Base-by-base conservation (phyloP, 1,140 invertebrate species). In the Zaprionus africanus region DNA sequence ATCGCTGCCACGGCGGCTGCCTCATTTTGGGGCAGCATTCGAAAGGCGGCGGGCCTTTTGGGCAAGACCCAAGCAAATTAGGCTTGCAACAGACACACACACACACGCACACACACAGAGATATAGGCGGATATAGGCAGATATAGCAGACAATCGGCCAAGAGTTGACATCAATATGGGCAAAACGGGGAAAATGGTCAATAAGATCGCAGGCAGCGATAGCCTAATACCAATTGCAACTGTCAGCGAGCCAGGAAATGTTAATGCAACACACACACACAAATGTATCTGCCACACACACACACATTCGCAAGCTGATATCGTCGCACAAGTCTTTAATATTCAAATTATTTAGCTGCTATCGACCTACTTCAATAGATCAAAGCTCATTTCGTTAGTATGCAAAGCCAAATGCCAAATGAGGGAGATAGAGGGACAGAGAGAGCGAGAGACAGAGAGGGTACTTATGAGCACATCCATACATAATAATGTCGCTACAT, bases 11-110 rank as follows among this genome's bases (percentile, higher is more conserved):
- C 13, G 12, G 12, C 36, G 36, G 36, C 36, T 38, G 36, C 58
- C 34, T 54, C 59, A 31, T 68, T 36, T 67, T 62, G 71, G 65
- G 46, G 46, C 46, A 51, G 67, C 83, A 85, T 86, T 86, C 76
- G 79, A 87, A 87, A 87, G 82, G 69, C 73, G 79, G 19, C 24
- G 5, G 53, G 26, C 58, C 41, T 38, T 69, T 63, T 46, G 38
- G 60, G 51, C 60, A 41, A 57, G 69, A 17, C 41, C 63, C 64
- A 24, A 62, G 61, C 74, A 79, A 66, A 66, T 65, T 72, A 77
- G 56, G 38, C 46, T 54, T 31, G 28, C 41, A 46, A 46, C 41
- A 46, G 15, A 17, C 41, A 17, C n/a, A 46, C 41, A 17, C 41
- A 43, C 41, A 41, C 36, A 17, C 41, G 17, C 41, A 5, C 13